Evolutionary conservation across 2,797 vertebrate species (phyloP).

Genomic region (Oryzias dopingdopingensis): DNA sequence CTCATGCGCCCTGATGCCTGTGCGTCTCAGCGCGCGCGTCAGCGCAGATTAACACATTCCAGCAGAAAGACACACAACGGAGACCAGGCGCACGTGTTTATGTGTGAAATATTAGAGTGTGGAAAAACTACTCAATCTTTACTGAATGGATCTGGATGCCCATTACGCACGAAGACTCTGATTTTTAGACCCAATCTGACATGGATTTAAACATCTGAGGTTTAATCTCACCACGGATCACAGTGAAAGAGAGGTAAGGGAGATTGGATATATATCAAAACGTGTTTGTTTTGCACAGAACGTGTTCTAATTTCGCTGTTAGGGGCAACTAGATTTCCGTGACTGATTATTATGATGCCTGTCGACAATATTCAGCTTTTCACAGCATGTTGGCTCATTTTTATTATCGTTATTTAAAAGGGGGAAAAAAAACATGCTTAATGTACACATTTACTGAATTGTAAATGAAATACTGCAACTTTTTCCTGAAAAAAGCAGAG

Average conservation of each 20-base stretch:
- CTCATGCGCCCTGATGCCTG: slow-evolving; percentile 14
- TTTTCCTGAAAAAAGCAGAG: too few relatives aligned
- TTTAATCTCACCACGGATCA: slow-evolving; percentile 8
- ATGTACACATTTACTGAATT: too few relatives aligned
- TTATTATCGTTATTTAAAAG: too few relatives aligned
- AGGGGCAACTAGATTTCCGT: not conserved
- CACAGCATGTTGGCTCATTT: too few relatives aligned
- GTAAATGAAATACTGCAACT: too few relatives aligned
- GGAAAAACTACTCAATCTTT: slow-evolving; percentile 17
- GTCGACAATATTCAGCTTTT: not conserved
- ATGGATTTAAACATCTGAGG: slow-evolving; percentile 33
- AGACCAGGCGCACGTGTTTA: not conserved
- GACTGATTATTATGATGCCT: not conserved
- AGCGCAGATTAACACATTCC: slow-evolving; percentile 31
- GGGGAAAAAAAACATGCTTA: too few relatives aligned
- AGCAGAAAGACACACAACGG: slow-evolving; percentile 16
- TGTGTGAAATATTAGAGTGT: slow-evolving; percentile 1
- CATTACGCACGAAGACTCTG: slow-evolving; percentile 33
- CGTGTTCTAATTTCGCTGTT: not conserved
- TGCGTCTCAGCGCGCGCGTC: slow-evolving; percentile 9
- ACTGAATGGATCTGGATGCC: slow-evolving; percentile 32
- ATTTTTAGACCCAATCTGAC: slow-evolving; percentile 15
- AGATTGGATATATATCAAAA: not conserved
- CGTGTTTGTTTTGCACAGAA: too few relatives aligned
- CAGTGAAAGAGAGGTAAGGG: slow-evolving; percentile 41